Evolutionary conservation across 2,888 invertebrate genomes (phyloP), one percentile per base, ranked within the genome.

Genomic region (Baronia brevicornis): DNA sequence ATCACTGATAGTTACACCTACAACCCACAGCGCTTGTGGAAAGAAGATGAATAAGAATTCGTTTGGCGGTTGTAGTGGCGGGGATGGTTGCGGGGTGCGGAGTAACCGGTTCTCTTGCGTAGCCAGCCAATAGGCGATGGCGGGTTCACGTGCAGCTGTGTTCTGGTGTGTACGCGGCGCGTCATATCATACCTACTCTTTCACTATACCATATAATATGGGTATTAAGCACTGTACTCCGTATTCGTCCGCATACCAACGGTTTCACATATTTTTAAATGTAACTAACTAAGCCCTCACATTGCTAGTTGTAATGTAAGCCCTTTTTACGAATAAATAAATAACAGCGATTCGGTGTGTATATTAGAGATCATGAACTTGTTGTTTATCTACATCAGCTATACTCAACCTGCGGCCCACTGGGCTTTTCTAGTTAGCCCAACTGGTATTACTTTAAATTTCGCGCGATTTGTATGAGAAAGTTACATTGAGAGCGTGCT

Each of bases 11-110:
- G 62, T n/a, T n/a, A n/a, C n/a, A n/a, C n/a, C n/a, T n/a, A n/a
- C n/a, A n/a, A n/a, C n/a, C n/a, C n/a, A n/a, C 79, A 78, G 80
- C 84, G 80, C 72, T 75, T 75, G 71, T 68, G 67, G 72, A 63
- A 71, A 60, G 62, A 63, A 66, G 69, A 78, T 80, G 82, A 82
- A 80, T 80, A 82, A 79, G 80, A 80, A 80, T 84, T 64, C 62
- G 64, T 67, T 65, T 78, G 71, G 69, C 75, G 75, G 78, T 79
- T 75, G 75, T 65, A 59, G 64, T 56, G 51, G 43, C 50, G 56
- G 60, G 46, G 39, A n/a, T n/a, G 45, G 53, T 44, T 42, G 49
- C 41, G 50, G 51, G 64, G 62, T 49, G 44, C 56, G 60, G 55
- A 40, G 48, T 53, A 71, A 77, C 78, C 78, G 79, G 79, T 78